Conservation (phyloP, 1,140 invertebrate species). For the Zaprionus camerounensis region DNA sequence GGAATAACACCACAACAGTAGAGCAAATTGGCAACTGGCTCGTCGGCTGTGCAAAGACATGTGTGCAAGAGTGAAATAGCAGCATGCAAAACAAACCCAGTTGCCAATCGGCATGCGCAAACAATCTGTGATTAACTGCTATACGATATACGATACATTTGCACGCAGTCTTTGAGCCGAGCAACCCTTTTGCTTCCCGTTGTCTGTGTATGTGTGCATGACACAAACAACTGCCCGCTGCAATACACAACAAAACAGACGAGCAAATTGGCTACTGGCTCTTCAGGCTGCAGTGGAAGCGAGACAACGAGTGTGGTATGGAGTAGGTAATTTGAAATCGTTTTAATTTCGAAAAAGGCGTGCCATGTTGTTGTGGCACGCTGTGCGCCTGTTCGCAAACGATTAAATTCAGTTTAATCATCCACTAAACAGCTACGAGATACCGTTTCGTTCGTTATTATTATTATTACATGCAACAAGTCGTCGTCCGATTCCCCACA, state of each 20-base stretch:
- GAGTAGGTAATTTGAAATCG: constrained; percentile 71
- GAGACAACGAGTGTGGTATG: constrained; percentile 46
- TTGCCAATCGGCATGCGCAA: constrained; percentile 46
- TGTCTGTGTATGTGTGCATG: not conserved
- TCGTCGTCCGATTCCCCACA: constrained; percentile 32
- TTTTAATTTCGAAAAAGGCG: constrained; percentile 68
- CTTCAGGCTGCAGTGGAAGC: constrained; percentile 35
- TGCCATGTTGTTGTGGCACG: constrained; percentile 19
- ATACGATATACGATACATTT: constrained; percentile 28
- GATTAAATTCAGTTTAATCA: constrained; percentile 85
- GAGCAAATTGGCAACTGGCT: constrained; percentile 49
- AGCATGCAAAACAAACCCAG: not conserved
- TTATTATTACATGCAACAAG: constrained; percentile 81
- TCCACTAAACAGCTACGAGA: constrained; percentile 83
- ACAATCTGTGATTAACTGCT: not conserved
- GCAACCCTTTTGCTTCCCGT: not conserved
- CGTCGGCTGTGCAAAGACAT: constrained; percentile 28
- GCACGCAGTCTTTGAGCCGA: constrained; percentile 6
- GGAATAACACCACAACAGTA: constrained; percentile 6
- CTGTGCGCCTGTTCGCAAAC: constrained; percentile 84
- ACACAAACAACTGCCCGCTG: not conserved
- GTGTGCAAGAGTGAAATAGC: constrained; percentile 41
- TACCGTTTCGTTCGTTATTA: constrained; percentile 83
- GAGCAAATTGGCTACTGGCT: constrained; percentile 50
- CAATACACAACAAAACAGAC: constrained; percentile 3